Conservation (phyloP, 1,140 invertebrate species). For the Triops longicaudatus region DNA sequence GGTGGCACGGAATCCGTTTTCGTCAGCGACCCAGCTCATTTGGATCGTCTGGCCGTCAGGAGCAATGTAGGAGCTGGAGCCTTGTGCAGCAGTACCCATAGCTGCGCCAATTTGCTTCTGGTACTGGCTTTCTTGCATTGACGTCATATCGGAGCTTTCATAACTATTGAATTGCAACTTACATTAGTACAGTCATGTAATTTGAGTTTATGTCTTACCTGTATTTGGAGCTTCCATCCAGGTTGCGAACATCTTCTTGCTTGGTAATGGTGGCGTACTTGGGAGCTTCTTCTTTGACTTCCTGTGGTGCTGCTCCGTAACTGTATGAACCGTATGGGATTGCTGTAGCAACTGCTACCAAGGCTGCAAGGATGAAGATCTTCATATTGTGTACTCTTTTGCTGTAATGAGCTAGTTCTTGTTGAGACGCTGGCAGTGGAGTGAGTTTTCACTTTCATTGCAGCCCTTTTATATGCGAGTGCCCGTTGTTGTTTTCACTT, state of each 20-base stretch:
- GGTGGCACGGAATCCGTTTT: conserved; percentile 30
- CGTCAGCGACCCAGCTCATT: conserved; percentile 30
- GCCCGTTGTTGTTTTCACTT: too few species aligned
- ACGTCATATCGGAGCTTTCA: neutral
- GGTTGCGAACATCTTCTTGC: neutral
- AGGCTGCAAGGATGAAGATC: neutral
- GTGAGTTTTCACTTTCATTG: neutral
- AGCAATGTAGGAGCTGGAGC: conserved; percentile 24
- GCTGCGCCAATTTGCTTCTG: neutral
- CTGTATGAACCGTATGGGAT: neutral
- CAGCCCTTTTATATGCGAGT: neutral
- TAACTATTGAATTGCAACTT: conserved; percentile 7
- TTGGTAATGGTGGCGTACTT: neutral
- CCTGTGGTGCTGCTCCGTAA: neutral
- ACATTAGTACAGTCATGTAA: neutral
- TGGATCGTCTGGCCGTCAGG: conserved; percentile 28
- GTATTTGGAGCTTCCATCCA: conserved; percentile 16
- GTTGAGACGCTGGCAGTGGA: neutral
- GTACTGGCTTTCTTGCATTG: neutral
- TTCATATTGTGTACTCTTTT: neutral
- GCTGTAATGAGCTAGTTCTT: neutral
- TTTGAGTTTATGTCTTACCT: neutral
- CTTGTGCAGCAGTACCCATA: conserved; percentile 4
- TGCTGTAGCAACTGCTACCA: neutral
- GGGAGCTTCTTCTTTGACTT: neutral